Percentiles rank a stretch among this genome's conserved stretches.
Evolutionary conservation across 2,113 vertebrate species (phyloP).

Genomic region (Glaucidium brasilianum): DNA sequence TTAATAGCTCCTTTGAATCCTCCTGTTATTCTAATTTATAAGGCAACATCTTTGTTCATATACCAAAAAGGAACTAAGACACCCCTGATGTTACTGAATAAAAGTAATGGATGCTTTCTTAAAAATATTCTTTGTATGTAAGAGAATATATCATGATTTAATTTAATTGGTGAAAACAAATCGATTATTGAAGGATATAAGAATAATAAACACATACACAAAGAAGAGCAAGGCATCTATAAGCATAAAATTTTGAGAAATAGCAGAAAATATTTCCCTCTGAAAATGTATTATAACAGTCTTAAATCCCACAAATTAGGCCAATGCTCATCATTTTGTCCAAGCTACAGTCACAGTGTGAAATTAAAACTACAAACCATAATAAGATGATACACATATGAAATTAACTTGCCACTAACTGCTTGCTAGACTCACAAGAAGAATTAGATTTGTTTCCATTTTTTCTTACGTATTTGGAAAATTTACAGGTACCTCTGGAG

Average conservation of each 20-base stretch:
- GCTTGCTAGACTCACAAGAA: neutral
- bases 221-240: neutral
- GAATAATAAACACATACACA: neutral
- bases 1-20: neutral
- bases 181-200: neutral
- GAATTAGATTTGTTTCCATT: neutral
- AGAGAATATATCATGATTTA: neutral
- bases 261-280: neutral
- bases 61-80: neutral
- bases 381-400: neutral
- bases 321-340: neutral
- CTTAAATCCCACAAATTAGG: neutral
- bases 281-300: neutral
- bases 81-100: neutral
- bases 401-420: neutral
- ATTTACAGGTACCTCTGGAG: neutral
- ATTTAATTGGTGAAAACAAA: neutral
- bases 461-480: neutral
- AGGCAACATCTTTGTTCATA: neutral
- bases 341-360: neutral
- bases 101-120: neutral
- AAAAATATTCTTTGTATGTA: neutral
- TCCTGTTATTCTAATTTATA: neutral
- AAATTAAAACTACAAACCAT: neutral
- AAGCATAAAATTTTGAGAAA: neutral